Conservation (phyloP, 2,888 invertebrate genomes). For the Panopea generosa region DNA sequence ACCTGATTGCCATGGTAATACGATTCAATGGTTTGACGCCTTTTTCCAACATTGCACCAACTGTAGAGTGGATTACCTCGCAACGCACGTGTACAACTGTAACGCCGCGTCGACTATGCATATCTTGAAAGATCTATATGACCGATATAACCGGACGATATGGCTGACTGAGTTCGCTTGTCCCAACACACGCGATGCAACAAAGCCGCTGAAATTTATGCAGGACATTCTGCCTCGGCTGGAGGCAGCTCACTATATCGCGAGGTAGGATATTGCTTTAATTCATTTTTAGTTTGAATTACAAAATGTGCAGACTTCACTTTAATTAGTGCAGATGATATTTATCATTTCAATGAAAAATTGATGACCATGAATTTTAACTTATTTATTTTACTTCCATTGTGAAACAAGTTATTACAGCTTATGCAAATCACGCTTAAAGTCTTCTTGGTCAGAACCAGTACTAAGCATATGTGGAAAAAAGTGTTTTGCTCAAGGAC, state of each 20-base stretch:
- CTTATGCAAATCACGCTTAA: too few species aligned
- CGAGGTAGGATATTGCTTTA: too few species aligned
- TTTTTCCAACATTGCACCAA: conserved; percentile 65
- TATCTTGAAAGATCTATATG: conserved; percentile 30
- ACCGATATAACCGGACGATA: conserved; percentile 38
- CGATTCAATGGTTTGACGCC: conserved; percentile 64
- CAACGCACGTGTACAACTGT: conserved; percentile 64
- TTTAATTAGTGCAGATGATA: too few species aligned
- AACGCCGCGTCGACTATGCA: conserved; percentile 34
- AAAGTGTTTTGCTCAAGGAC: too few species aligned
- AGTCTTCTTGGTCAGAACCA: too few species aligned
- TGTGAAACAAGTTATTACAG: too few species aligned
- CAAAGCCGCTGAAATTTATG: conserved; percentile 56
- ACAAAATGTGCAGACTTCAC: too few species aligned
- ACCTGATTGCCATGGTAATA: conserved; percentile 35
- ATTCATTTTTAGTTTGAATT: too few species aligned
- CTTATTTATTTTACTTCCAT: too few species aligned
- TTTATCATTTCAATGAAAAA: too few species aligned
- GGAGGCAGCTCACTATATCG: conserved; percentile 89
- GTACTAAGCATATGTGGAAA: too few species aligned
- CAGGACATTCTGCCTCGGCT: conserved; percentile 94
- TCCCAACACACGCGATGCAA: conserved; percentile 29
- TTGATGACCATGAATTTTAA: too few species aligned
- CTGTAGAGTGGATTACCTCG: conserved; percentile 68
- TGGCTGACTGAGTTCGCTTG: conserved; percentile 70